Conservation (phyloP, 2,797 vertebrate species). For the Hippopotamyrus pictus region DNA sequence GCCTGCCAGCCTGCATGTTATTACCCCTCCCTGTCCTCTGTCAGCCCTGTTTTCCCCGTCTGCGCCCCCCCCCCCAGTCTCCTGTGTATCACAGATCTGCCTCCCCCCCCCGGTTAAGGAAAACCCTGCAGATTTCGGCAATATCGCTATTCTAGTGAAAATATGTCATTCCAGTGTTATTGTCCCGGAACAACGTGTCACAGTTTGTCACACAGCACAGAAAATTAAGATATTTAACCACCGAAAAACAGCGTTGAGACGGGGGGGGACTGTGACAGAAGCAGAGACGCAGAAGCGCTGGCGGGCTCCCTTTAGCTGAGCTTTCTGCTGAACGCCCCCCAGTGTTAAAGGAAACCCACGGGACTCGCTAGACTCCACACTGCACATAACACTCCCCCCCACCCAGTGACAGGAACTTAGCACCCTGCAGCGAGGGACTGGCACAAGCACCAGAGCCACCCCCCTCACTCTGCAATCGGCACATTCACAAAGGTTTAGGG, state of each 20-base stretch:
- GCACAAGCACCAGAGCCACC: background rate
- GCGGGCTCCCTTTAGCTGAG: background rate
- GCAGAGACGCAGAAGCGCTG: background rate
- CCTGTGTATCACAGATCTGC: background rate
- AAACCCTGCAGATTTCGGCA: background rate
- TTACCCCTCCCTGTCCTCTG: background rate
- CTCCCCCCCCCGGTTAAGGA: background rate
- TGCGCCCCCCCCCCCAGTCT: background rate
- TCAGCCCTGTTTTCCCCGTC: background rate
- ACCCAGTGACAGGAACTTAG: background rate
- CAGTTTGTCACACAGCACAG: background rate
- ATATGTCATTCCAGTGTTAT: background rate
- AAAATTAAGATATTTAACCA: constrained; percentile 1
- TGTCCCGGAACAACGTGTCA: background rate
- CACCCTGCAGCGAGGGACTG: background rate
- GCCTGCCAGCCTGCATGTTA: background rate
- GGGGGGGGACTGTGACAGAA: background rate
- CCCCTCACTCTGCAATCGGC: background rate
- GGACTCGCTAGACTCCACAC: background rate
- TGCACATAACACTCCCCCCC: background rate
- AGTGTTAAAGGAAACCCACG: background rate
- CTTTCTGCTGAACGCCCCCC: background rate
- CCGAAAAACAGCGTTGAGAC: background rate
- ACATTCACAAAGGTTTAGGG: background rate
- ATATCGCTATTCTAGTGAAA: background rate